A percentile compares a stretch with the other conserved stretches of the same genome.
These are phyloP conservation scores for Dicrurus megarhynchus DNA, from an alignment of 2,113 vertebrate genomes.

Conservation along the genomic window DNA sequence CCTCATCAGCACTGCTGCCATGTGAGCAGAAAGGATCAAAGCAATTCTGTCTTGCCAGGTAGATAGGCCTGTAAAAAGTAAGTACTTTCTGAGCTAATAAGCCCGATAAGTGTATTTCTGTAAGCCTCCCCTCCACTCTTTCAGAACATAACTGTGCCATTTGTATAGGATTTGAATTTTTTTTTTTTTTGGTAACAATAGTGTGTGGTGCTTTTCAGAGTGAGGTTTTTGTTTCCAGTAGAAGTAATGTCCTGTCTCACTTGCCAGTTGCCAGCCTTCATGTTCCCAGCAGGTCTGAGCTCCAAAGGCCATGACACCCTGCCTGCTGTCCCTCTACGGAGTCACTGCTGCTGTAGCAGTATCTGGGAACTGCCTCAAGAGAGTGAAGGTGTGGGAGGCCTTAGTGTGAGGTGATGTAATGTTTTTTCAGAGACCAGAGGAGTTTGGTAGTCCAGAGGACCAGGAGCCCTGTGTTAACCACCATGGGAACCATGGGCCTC, in stretches of 20 bases:
- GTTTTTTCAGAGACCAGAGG: not conserved
- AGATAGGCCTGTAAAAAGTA: not conserved
- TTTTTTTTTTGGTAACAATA: not conserved
- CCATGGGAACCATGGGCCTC: not conserved
- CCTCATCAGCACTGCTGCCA: not conserved
- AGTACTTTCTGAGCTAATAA: not conserved
- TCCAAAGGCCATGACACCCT: rapidly evolving
- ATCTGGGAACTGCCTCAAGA: not conserved
- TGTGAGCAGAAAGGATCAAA: not conserved
- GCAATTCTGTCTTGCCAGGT: not conserved
- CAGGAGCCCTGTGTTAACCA: not conserved
- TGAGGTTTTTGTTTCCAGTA: not conserved
- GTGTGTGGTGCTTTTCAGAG: not conserved
- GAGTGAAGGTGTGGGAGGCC: not conserved
- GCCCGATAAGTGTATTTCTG: not conserved
- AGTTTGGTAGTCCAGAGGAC: not conserved
- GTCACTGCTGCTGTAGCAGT: not conserved
- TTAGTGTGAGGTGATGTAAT: not conserved
- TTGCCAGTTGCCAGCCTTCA: not conserved
- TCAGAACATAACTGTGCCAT: not conserved
- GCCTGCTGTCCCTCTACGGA: not conserved
- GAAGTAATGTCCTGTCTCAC: not conserved
- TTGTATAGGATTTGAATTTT: not conserved
- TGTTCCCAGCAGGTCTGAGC: not conserved
- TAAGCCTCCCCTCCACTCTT: not conserved